phyloP scores from a whole-genome alignment of 2,113 vertebrate species.

The Phalacrocorax pelagicus region DNA sequence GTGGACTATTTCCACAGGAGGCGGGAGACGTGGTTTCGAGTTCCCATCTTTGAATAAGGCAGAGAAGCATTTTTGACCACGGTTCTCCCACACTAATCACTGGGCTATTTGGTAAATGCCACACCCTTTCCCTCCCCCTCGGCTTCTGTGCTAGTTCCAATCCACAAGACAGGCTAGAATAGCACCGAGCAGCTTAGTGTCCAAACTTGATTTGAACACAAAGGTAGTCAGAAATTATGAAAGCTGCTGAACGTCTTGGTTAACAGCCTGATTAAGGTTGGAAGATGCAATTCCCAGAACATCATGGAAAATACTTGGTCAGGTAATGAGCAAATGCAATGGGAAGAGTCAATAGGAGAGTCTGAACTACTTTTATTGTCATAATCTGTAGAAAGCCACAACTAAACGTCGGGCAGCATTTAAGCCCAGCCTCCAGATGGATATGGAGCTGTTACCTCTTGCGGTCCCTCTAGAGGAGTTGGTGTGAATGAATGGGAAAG shows the following conservation, averaged over 20 bases:
- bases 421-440: background rate
- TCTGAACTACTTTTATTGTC: background rate
- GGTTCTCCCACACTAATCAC: background rate
- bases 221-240: background rate
- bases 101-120: background rate
- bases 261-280: background rate
- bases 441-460: background rate
- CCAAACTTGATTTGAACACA: background rate
- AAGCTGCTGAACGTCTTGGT: background rate
- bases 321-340: background rate
- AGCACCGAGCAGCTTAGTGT: background rate
- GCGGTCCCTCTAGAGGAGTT: background rate
- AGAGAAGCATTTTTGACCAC: background rate
- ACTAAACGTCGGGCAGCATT: background rate
- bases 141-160: background rate
- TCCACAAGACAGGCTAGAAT: background rate
- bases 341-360: background rate
- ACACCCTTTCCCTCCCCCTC: background rate
- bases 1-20: background rate
- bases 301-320: background rate
- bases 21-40: background rate
- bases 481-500: background rate
- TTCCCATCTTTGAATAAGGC: background rate
- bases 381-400: background rate
- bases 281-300: background rate